Evolutionary conservation across 2,888 invertebrate genomes (phyloP), one percentile per base, ranked within the genome.

Genomic region (Callimorpha dominula): DNA sequence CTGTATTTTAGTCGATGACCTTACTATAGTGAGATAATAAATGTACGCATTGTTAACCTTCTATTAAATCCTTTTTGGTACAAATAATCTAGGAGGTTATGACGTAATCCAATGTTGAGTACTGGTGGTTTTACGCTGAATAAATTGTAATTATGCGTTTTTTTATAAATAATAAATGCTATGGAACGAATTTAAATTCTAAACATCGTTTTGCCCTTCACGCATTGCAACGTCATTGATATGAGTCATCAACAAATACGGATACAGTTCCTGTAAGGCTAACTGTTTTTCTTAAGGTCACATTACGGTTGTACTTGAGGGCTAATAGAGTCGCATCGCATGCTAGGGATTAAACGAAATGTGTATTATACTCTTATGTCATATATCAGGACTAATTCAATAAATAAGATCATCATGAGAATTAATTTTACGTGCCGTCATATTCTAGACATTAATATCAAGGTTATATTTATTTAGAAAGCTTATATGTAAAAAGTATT

Each of bases 181-280:
- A 68, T 70, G 75, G 57, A 82, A 78, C 65, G 40, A 66, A 67
- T 75, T 69, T 43, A 57, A 72, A 75, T 71, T 74, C 67, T 76
- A 78, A 73, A 57, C 70, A 72, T 72, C 12, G 43, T 57, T 64
- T 63, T 75, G 83, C 71, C 76, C 75, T 81, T 81, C 76, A 78
- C 43, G 70, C 64, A 64, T 71, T 70, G 71, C 60, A 60, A 73
- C 68, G 62, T 69, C 67, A 78, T 57, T 65, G 73, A 69, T 67
- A 71, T 75, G 72, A 65, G 40, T 72, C 65, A 74, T 72, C 60
- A 54, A 73, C 65, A 76, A 73, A 75, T 63, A 75, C 60, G 42
- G 54, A 60, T 64, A 15, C 49, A 84, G 72, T 81, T 78, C 77
- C 82, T 75, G 63, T 72, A 72, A 75, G 71, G 57, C 68, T 54